phyloP scores from a whole-genome alignment of 2,113 vertebrate species.

The Oryctolagus cuniculus region mOryCun1.1 NC_091442.1:85173501-85174000 shows the following conservation, averaged over 20 bases:
- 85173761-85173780: not conserved
- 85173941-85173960: not conserved
- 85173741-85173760: too few species aligned
- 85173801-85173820: not conserved
- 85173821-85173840: not conserved
- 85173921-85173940: slow-evolving; percentile 12
- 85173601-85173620: too few species aligned
- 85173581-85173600: too few species aligned
- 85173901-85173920: not conserved
- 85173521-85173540: too few species aligned
- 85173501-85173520: not conserved
- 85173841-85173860: slow-evolving; percentile 1
- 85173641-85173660: too few species aligned
- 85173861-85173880: not conserved
- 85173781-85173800: not conserved
- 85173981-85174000: not conserved
- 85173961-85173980: not conserved
- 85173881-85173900: not conserved
- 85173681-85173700: too few species aligned
- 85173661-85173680: too few species aligned
- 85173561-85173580: too few species aligned
- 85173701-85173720: too few species aligned
- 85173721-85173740: too few species aligned
- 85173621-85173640: too few species aligned
- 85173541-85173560: too few species aligned